phyloP scores from a whole-genome alignment of 2,888 invertebrate species.

The Poecilus cupreus region DNA sequence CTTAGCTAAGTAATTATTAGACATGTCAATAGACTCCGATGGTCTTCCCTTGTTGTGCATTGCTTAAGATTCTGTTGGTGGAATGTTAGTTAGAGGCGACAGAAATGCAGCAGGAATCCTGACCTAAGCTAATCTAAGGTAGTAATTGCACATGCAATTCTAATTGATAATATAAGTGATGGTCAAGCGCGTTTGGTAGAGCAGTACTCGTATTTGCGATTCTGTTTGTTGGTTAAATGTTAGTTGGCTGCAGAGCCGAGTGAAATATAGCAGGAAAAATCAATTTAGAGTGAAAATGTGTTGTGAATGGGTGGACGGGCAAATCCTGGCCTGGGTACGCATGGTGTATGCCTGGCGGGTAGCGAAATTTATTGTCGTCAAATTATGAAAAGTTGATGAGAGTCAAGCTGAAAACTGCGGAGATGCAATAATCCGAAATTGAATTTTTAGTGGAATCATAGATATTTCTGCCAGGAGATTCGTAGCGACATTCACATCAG shows the following conservation, averaged over 20 bases:
- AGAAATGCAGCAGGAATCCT: too few relatives aligned
- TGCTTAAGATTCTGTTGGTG: too few relatives aligned
- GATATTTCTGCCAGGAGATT: slow-evolving; percentile 65
- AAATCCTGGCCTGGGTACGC: slow-evolving; percentile 1
- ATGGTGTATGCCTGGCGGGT: slow-evolving; percentile 24
- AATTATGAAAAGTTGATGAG: slow-evolving; percentile 74
- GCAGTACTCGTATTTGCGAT: too few relatives aligned
- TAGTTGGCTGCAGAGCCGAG: not conserved
- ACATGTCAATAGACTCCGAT: too few relatives aligned
- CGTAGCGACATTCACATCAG: slow-evolving; percentile 49
- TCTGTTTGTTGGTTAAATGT: not conserved
- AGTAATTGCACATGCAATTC: too few relatives aligned
- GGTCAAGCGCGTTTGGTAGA: too few relatives aligned
- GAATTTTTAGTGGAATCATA: slow-evolving; percentile 70
- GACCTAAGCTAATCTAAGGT: too few relatives aligned
- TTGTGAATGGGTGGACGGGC: not conserved
- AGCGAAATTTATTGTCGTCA: slow-evolving; percentile 69
- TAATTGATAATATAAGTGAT: too few relatives aligned
- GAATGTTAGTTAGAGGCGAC: too few relatives aligned
- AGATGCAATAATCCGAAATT: slow-evolving; percentile 71
- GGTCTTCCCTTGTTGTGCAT: too few relatives aligned
- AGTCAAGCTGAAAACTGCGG: slow-evolving; percentile 70
- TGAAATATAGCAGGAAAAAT: slow-evolving; percentile 20
- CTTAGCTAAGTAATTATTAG: too few relatives aligned
- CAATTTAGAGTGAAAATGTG: slow-evolving; percentile 8